These are phyloP conservation scores for Rhinella marina DNA, from an alignment of 2,797 vertebrate species.

Conservation along the genomic window DNA sequence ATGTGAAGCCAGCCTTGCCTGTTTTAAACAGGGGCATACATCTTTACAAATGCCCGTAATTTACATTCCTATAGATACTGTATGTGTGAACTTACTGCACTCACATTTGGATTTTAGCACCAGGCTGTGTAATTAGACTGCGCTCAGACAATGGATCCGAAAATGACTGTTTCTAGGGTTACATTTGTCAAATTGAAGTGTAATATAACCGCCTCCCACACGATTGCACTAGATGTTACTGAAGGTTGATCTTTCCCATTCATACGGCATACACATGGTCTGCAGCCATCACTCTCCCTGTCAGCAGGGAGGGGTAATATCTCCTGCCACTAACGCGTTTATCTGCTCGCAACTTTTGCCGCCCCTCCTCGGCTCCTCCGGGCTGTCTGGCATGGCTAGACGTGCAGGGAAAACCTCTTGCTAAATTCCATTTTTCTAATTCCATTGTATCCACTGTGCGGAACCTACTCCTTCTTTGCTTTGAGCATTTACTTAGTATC, in stretches of 20 bases:
- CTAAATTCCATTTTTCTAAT: slow-evolving; percentile 35
- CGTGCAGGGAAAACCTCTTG: slow-evolving; percentile 6
- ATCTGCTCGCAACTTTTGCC: slow-evolving; percentile 4
- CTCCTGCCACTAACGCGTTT: slow-evolving; percentile 28
- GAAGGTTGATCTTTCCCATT: neutral
- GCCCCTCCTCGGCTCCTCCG: neutral
- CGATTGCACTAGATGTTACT: neutral
- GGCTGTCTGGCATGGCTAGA: slow-evolving; percentile 23
- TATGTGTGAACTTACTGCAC: too few relatives aligned
- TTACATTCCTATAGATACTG: too few relatives aligned
- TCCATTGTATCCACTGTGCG: neutral
- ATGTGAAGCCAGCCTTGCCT: too few relatives aligned
- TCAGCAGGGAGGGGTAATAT: neutral
- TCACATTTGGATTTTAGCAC: neutral
- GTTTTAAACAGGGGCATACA: too few relatives aligned
- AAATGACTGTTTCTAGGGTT: neutral
- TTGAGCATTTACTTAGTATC: slow-evolving; percentile 12
- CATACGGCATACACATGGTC: neutral
- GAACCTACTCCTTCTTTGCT: neutral
- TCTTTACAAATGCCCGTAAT: too few relatives aligned
- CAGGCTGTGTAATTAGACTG: neutral
- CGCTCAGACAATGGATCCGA: neutral
- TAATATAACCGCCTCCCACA: slow-evolving; percentile 5
- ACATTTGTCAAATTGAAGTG: slow-evolving; percentile 11
- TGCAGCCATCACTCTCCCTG: neutral